Percentiles rank a stretch among this genome's conserved stretches.
Conservation (phyloP, 1,140 invertebrate genomes). For the Aphaenogaster rudis region DNA sequence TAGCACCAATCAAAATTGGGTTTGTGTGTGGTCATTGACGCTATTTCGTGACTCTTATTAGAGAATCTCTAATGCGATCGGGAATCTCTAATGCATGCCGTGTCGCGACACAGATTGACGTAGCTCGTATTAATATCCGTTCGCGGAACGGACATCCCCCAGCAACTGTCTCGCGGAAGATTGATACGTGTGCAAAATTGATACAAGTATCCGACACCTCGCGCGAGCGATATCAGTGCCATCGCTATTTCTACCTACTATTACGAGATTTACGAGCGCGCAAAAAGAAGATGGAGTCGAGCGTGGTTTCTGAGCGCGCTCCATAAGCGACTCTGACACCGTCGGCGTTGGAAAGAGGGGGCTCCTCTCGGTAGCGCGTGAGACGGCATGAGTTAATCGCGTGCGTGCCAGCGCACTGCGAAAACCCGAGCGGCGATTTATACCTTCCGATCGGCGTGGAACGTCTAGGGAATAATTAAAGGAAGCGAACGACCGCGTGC, state of each 20-base stretch:
- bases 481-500: conserved; percentile 47
- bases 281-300: conserved; percentile 37
- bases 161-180: background rate
- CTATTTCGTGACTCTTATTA: no score
- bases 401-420: conserved; percentile 62
- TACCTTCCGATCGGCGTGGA: conserved; percentile 69
- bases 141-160: background rate
- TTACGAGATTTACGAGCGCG: conserved; percentile 50
- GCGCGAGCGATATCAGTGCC: conserved; percentile 39
- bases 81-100: no score
- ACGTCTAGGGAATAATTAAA: conserved; percentile 73
- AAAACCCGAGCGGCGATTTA: conserved; percentile 70
- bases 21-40: no score
- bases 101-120: conserved; percentile 31
- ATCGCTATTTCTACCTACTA: conserved; percentile 57
- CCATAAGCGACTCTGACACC: conserved; percentile 44
- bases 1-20: no score
- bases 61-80: no score
- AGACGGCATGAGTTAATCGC: conserved; percentile 64
- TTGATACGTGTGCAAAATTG: conserved; percentile 61
- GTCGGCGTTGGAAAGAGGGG: conserved; percentile 15
- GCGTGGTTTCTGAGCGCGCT: background rate
- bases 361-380: conserved; percentile 24
- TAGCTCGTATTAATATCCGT: conserved; percentile 28
- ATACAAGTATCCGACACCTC: conserved; percentile 50